Base-by-base conservation (phyloP, 2,797 vertebrate genomes). In the Siniperca scherzeri region DNA sequence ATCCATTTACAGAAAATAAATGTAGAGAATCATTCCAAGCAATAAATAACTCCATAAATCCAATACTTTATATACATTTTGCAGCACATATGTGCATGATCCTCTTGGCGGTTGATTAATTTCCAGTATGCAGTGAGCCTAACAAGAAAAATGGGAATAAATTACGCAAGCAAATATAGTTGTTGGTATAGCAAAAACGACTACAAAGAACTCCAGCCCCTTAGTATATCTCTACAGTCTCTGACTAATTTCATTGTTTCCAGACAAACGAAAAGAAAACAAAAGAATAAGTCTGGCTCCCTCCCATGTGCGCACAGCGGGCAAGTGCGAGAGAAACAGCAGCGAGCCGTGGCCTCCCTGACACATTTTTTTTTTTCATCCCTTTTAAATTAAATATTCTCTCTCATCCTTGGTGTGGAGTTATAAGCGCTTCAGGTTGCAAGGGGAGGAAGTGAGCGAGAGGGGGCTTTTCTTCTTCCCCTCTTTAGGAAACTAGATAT, bases 351-450 rank as follows among this genome's bases (percentile, higher is more conserved):
- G 88, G 88, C 86, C 89, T 91, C 83, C 82, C 76, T 83, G 81
- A 88, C 86, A 82, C 74, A 0, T 79, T 73, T 74, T 70, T 71
- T 67, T 70, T 74, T 83, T 80, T 83, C 76, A 86, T 84, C 83
- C 91, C 89, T 89, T 71, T 72, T 84, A 87, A 93, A 94, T 94
- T 93, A 93, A 95, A 92, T 94, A 93, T 95, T 95, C 93, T 92
- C 94, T 95, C 90, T 93, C 85, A 93, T 95, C 93, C 86, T 85
- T 70, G 83, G 83, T 84, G 88, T 85, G 86, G 77, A 92, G 89
- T 85, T 91, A 90, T 91, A 94, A 92, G 90, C 87, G 78, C 91
- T 93, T 90, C 91, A 88, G 90, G 92, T 91, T 86, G 82, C 78
- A 52, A 69, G 55, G 40, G 25, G 27, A 5, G 57, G 75, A 22